Evolutionary conservation across 2,888 invertebrate genomes (phyloP), one percentile per base, ranked within the genome.

Genomic region (Ornithoptera priamus): DNA sequence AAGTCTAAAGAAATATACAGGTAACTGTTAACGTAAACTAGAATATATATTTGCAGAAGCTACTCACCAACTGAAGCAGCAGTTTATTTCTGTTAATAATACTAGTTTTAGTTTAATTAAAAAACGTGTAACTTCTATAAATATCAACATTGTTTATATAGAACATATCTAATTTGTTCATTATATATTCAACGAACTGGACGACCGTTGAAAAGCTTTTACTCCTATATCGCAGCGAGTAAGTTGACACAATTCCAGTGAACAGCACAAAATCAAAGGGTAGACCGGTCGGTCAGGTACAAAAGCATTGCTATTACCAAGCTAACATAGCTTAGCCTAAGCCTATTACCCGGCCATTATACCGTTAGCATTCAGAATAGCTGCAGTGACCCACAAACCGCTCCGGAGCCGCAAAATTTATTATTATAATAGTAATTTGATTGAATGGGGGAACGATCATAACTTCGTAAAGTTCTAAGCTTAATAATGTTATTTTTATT

Each of bases 401-500:
- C 53, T 24, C 30, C 30, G 65, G 68, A 64, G 65, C 68, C 64
- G 68, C 71, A 71, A 70, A 74, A 72, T 70, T 72, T 74, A 74
- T 70, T 70, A 67, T 70, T 70, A 70, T 70, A 70, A 70, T 72
- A 68, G 68, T 56, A 67, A 68, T 68, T 64, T 72, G 71, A 74
- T 73, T 74, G 73, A 73, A 71, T 68, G 68, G 65, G 71, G 69
- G 70, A 72, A 68, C 73, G 74, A 71, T 72, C 74, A 69, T 73
- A 75, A 73, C 72, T 74, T 67, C 70, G 71, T 71, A 63, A 65
- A 57, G 69, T 73, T 67, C 71, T 72, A 70, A 67, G 72, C 74
- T 73, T 70, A 75, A 72, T 76, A 75, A 74, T 75, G 73, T 74
- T 74, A 74, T 75, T 77, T 77, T 76, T 76, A 75, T 74, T 75